Base-by-base conservation (phyloP, 2,113 vertebrate genomes). In the Bufo bufo region DNA sequence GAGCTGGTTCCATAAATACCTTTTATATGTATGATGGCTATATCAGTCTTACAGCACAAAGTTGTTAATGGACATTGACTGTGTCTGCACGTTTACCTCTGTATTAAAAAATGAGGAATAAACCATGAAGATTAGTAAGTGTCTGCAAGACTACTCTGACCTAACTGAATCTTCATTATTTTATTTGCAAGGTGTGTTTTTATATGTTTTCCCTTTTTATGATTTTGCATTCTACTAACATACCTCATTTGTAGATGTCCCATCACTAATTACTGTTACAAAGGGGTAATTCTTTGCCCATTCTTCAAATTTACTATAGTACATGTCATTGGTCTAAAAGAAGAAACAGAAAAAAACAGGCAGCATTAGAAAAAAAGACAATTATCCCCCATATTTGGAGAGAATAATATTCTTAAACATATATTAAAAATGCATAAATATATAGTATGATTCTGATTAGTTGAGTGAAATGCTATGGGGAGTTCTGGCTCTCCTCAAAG, bases 201-300 rank as follows among this genome's bases (percentile, higher is more conserved):
- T 5, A 13, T 58, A 12, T 10, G 6, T 58, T 19, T 61, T 19
- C 3, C 3, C 17, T 7, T 16, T 65, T 20, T 65, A n/a, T 2
- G 6, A 6, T 69, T 69, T 33, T 69, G 9, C 61, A 33, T 69
- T 10, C 7, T 33, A 65, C 65, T 6, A 74, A 47, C 71, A 50
- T 89, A 96, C 96, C 52, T 96, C 94, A 49, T 96, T 96, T 88
- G 59, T 93, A 87, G 65, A 92, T 1, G 96, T 96, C 20, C 93
- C 91, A 89, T 96, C 96, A 61, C 86, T 95, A 79, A 96, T 85
- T 11, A 96, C 80, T 85, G 90, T 89, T 83, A 96, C 95, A 77
- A 89, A 92, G 20, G 92, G 82, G 88, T 94, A 96, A 10, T 90
- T 89, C 56, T 91, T 83, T 4, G 94, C 94, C 96, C 95, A 96